A percentile compares a stretch with the other conserved stretches of the same genome.
Evolutionary conservation across 1,140 invertebrate genomes (phyloP).

Genomic region (Protaetia brevitarsis): DNA sequence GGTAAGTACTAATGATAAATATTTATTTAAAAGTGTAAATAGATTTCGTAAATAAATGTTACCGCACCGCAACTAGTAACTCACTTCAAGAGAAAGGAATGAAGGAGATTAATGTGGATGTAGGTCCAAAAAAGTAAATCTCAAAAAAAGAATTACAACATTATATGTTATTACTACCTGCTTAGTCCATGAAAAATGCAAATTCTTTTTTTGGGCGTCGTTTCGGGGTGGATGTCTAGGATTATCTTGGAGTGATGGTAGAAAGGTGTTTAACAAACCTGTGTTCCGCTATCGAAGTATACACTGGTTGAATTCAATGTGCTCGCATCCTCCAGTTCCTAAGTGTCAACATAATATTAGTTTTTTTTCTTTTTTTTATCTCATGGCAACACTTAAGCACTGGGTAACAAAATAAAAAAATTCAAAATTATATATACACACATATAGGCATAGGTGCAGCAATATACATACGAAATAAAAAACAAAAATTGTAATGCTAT

Average conservation of each 20-base stretch:
- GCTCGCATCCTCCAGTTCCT: conserved; percentile 48
- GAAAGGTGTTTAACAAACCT: conserved; percentile 49
- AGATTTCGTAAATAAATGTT: background rate
- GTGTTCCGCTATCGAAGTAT: conserved; percentile 46
- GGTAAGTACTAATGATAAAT: background rate
- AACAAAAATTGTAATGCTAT: background rate
- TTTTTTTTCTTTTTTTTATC: conserved; percentile 26
- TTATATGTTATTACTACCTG: background rate
- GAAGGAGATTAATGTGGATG: conserved; percentile 10
- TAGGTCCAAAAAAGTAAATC: conserved; percentile 3
- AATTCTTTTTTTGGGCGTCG: conserved; percentile 10
- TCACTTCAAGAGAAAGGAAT: conserved; percentile 3
- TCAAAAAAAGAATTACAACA: background rate
- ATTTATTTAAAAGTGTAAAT: too few relatives aligned
- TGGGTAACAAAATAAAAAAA: conserved; percentile 27
- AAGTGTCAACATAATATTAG: conserved; percentile 46
- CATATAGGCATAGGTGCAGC: conserved; percentile 15
- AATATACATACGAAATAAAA: conserved; percentile 3
- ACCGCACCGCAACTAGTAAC: background rate
- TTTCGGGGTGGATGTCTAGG: background rate
- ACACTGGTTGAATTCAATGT: conserved; percentile 43
- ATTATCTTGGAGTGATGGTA: conserved; percentile 29
- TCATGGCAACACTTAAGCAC: conserved; percentile 44
- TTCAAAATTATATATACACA: conserved; percentile 20
- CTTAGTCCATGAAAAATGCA: background rate